Conservation (phyloP, 2,888 invertebrate genomes). For the Idaea biselata region DNA sequence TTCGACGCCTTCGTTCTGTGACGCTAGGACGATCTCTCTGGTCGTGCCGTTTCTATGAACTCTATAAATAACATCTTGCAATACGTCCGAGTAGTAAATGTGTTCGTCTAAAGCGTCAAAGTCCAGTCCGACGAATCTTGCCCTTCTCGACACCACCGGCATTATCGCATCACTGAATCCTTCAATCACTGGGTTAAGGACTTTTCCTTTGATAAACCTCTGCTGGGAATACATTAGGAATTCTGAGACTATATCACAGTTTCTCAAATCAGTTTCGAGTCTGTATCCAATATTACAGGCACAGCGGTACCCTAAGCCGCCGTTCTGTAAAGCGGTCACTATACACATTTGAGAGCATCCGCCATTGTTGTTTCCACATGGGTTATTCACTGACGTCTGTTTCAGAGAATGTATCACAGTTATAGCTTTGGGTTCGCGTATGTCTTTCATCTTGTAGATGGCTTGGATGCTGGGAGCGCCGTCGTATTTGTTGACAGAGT, state of each 20-base stretch:
- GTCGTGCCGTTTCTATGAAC: constrained; percentile 89
- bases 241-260: constrained; percentile 90
- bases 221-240: constrained; percentile 98
- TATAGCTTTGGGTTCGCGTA: constrained; percentile 90
- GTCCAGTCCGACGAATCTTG: constrained; percentile 96
- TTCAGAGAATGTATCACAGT: constrained; percentile 89
- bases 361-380: constrained; percentile 93
- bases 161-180: constrained; percentile 97
- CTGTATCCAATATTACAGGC: constrained; percentile 94
- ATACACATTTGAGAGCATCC: constrained; percentile 97
- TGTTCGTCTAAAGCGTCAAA: constrained; percentile 94
- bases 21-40: constrained; percentile 94
- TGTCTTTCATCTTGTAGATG: constrained; percentile 89
- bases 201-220: constrained; percentile 96
- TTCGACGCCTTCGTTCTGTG: constrained; percentile 98
- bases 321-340: constrained; percentile 87
- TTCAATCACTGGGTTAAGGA: constrained; percentile 91
- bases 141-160: constrained; percentile 94
- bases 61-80: constrained; percentile 95
- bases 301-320: constrained; percentile 92
- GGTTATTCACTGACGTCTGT: constrained; percentile 88
- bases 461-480: constrained; percentile 89
- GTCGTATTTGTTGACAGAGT: constrained; percentile 92
- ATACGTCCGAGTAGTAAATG: constrained; percentile 98
- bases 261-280: constrained; percentile 86